Conservation (phyloP, 2,113 vertebrate genomes). For the Circaetus cinerascens region DNA sequence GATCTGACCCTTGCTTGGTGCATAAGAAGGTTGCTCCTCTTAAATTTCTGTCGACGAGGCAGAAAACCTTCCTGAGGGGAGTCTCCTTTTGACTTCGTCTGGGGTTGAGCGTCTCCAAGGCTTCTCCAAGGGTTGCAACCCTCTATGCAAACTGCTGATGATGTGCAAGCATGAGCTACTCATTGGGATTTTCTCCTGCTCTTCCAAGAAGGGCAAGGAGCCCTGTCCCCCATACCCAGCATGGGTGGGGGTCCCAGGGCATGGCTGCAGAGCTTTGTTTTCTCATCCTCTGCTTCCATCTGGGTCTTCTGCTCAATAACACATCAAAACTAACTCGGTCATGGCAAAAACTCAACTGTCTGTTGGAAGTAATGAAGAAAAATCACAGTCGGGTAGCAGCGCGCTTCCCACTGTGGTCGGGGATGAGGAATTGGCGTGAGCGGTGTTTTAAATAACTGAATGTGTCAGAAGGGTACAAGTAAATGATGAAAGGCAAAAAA, state of each 20-base stretch:
- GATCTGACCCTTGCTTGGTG: background rate
- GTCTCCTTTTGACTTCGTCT: background rate
- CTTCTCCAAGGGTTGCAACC: background rate
- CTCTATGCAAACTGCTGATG: background rate
- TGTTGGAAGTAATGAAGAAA: constrained; percentile 52
- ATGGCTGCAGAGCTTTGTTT: background rate
- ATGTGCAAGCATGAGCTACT: fast-evolving
- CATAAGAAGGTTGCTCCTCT: background rate
- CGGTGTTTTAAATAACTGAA: background rate
- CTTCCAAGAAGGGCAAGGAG: background rate
- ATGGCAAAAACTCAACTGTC: background rate
- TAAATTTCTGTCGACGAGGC: fast-evolving
- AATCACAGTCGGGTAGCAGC: background rate
- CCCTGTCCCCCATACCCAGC: background rate
- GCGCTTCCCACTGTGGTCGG: background rate
- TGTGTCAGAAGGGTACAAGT: background rate
- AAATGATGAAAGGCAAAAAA: background rate
- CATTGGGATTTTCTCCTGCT: background rate
- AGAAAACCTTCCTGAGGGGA: background rate
- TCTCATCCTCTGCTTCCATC: background rate
- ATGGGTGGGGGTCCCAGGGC: background rate
- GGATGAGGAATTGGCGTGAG: background rate
- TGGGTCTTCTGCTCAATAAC: background rate
- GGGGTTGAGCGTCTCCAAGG: background rate
- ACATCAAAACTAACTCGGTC: fast-evolving